Conservation (phyloP, 2,888 invertebrate species). For the Blastobasis adustella region DNA sequence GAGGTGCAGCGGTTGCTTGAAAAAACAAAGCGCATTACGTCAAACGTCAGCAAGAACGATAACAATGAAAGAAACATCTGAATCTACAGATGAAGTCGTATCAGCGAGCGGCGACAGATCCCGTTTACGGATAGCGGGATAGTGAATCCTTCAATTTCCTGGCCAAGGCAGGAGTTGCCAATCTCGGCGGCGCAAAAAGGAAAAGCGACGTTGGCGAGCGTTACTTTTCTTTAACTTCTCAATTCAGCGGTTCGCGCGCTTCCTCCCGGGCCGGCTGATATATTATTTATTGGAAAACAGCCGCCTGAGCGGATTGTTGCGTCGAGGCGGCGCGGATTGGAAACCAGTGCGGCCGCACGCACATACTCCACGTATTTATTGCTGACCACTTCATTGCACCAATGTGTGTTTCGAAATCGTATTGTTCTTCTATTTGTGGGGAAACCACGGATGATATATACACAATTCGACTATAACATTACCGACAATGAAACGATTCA, state of each 20-base stretch:
- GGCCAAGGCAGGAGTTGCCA: conserved; percentile 2
- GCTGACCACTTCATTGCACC: no score
- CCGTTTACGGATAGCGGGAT: conserved; percentile 12
- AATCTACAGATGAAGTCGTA: background rate
- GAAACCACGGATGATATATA: no score
- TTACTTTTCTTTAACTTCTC: conserved; percentile 42
- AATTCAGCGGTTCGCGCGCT: conserved; percentile 32
- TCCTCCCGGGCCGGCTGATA: conserved; percentile 28
- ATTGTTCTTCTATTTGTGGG: no score
- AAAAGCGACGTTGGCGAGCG: conserved; percentile 17
- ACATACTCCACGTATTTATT: no score
- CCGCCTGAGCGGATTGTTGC: conserved; percentile 6
- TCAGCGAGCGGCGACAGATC: conserved; percentile 6
- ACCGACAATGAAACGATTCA: no score
- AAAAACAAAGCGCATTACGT: no score
- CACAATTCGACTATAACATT: no score
- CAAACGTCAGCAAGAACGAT: no score
- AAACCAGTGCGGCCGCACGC: background rate
- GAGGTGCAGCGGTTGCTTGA: no score
- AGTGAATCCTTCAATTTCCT: conserved; percentile 12
- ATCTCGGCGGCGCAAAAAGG: conserved; percentile 8
- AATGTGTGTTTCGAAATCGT: no score
- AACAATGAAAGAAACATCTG: background rate
- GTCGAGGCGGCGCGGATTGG: background rate
- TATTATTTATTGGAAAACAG: conserved; percentile 38